phyloP scores from a whole-genome alignment of 2,888 invertebrate species.

The Amphipyra tragopoginis region DNA sequence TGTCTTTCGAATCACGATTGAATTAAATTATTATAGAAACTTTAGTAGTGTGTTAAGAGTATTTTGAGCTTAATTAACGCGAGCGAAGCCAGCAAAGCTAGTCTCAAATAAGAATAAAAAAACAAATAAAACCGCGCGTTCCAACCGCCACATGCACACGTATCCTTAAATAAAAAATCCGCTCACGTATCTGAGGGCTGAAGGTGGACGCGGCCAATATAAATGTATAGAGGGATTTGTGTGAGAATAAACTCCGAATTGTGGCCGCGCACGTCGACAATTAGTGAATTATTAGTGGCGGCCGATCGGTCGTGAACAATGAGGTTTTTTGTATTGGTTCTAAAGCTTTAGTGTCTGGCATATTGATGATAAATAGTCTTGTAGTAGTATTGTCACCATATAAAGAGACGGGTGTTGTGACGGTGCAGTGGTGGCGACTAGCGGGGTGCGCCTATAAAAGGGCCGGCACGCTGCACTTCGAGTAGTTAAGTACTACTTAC shows the following conservation, averaged over 20 bases:
- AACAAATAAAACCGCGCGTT: constrained; percentile 16
- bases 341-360: background rate
- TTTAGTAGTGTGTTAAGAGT: no score
- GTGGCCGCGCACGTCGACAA: constrained; percentile 72
- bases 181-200: constrained; percentile 77
- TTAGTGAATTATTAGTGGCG: constrained; percentile 77
- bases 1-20: no score
- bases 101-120: no score
- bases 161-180: constrained; percentile 65
- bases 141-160: background rate
- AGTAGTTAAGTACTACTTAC: no score
- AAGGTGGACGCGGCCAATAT: constrained; percentile 87
- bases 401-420: no score
- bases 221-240: constrained; percentile 89
- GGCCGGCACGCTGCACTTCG: no score
- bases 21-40: no score
- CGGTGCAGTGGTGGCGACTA: no score
- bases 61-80: no score
- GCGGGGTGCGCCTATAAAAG: no score
- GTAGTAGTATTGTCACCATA: no score
- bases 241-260: constrained; percentile 73
- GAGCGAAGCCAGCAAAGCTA: no score
- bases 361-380: background rate
- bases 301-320: background rate
- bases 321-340: background rate